A percentile compares a stretch with the other conserved stretches of the same genome.
These are phyloP conservation scores for Cygnus buccinator DNA, from an alignment of 2,113 vertebrate species.

Conservation along the genomic window DNA sequence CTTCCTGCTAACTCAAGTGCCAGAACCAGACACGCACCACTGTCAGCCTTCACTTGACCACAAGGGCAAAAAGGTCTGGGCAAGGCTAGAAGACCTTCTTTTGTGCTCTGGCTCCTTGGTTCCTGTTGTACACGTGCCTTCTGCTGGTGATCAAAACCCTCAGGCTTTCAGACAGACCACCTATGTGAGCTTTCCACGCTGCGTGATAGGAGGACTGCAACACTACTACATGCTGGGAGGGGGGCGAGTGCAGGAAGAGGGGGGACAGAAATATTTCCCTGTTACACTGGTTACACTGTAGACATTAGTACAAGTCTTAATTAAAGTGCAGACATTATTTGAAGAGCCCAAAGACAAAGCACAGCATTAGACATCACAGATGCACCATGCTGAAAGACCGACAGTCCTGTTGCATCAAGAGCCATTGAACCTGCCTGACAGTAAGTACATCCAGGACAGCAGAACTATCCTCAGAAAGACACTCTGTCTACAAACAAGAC, in stretches of 20 bases:
- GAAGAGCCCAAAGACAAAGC: not conserved
- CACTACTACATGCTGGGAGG: not conserved
- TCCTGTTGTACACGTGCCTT: not conserved
- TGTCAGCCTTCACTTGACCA: not conserved
- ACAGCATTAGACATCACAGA: not conserved
- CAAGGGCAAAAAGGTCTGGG: not conserved
- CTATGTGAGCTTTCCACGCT: not conserved
- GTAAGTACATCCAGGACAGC: not conserved
- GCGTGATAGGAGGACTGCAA: not conserved
- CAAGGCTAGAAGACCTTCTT: not conserved
- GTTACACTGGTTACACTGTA: not conserved
- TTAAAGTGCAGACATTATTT: fast-evolving
- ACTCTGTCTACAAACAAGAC: not conserved
- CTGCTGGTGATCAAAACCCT: not conserved
- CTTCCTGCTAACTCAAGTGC: not conserved
- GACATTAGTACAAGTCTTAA: not conserved
- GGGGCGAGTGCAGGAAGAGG: not conserved
- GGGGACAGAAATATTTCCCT: not conserved
- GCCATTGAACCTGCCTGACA: not conserved
- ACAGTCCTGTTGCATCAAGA: not conserved
- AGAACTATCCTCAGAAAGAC: not conserved
- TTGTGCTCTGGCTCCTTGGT: not conserved
- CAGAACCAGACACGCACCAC: not conserved
- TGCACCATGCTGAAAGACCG: not conserved
- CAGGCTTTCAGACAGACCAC: not conserved